Conservation (phyloP, 2,888 invertebrate genomes). For the Cephus pulcher region DNA sequence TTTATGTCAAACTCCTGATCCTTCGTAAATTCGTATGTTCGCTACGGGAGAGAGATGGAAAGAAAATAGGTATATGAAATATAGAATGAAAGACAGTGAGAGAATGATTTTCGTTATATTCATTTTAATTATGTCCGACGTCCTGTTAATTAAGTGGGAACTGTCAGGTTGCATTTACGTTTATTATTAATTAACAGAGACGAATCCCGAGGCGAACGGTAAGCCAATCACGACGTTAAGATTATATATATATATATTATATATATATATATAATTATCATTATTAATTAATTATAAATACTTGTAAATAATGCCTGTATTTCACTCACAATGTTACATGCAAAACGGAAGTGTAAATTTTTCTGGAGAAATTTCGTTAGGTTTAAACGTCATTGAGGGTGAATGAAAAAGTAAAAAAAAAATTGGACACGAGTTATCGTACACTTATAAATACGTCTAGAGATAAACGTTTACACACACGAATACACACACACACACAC, state of each 20-base stretch:
- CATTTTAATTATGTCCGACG: slow-evolving; percentile 34
- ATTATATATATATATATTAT: slow-evolving; percentile 34
- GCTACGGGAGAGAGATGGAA: too few species aligned
- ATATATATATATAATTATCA: slow-evolving; percentile 34
- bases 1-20: too few species aligned
- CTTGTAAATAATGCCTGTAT: slow-evolving; percentile 61
- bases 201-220: slow-evolving; percentile 20
- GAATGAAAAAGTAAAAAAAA: neutral
- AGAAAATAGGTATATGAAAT: neutral
- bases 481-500: too few species aligned
- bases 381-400: slow-evolving; percentile 49
- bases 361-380: slow-evolving; percentile 43
- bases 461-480: neutral
- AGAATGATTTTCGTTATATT: slow-evolving; percentile 13
- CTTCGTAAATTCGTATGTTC: too few species aligned
- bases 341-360: slow-evolving; percentile 46
- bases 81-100: neutral
- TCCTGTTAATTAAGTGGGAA: slow-evolving; percentile 33
- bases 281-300: slow-evolving; percentile 42
- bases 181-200: slow-evolving; percentile 39
- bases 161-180: slow-evolving; percentile 51
- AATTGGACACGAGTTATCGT: neutral
- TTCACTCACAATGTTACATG: slow-evolving; percentile 58
- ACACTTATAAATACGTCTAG: neutral
- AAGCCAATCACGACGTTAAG: slow-evolving; percentile 24